These are phyloP conservation scores for Megalurothrips usitatus DNA, from an alignment of 2,888 invertebrate genomes.

Conservation along the genomic window DNA sequence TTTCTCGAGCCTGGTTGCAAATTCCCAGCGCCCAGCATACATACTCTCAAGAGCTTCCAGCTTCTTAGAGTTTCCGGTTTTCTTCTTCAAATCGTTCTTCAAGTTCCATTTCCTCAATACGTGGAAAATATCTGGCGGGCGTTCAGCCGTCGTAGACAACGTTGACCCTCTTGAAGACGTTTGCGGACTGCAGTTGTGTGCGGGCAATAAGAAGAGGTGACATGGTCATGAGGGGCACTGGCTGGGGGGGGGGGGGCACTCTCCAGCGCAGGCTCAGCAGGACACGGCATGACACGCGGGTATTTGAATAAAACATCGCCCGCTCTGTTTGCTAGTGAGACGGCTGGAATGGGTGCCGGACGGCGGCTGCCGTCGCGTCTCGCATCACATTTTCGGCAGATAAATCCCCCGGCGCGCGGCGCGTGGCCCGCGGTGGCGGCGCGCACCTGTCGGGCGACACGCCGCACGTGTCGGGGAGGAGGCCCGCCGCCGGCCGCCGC, in stretches of 20 bases:
- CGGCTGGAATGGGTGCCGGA: neutral
- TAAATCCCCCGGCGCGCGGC: neutral
- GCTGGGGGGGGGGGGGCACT: neutral
- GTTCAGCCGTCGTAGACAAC: too few relatives aligned
- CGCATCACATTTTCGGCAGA: neutral
- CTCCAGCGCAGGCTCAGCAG: neutral
- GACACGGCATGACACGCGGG: constrained; percentile 1
- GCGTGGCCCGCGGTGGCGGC: neutral
- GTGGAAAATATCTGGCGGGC: too few relatives aligned
- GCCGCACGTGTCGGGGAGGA: neutral
- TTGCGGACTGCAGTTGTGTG: too few relatives aligned
- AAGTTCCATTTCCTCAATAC: too few relatives aligned
- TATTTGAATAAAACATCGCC: constrained; percentile 11
- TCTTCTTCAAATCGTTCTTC: too few relatives aligned
- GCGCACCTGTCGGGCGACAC: neutral
- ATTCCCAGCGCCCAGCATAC: too few relatives aligned
- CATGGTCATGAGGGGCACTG: too few relatives aligned
- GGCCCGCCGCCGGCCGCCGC: too few relatives aligned
- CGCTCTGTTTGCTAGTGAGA: neutral
- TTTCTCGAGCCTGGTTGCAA: too few relatives aligned
- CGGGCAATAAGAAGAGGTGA: neutral
- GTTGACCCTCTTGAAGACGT: too few relatives aligned
- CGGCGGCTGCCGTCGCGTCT: neutral
- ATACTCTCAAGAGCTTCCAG: too few relatives aligned
- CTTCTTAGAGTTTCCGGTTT: too few relatives aligned